phyloP scores from a whole-genome alignment of 1,140 invertebrate genomes.

The Leptoteleia sp. region DNA sequence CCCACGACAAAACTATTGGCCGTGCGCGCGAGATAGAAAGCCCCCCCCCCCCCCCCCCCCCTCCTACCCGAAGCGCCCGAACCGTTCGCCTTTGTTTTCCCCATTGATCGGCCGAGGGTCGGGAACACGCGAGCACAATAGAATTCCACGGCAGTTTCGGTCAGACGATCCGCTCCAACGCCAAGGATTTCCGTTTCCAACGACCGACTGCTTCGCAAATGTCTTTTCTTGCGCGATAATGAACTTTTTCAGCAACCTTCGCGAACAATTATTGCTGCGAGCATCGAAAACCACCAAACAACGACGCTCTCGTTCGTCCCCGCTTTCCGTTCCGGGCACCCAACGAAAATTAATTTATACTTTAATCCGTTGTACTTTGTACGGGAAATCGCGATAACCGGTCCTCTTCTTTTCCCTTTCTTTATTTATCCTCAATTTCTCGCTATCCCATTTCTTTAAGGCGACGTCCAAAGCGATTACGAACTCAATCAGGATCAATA shows the following conservation, averaged over 20 bases:
- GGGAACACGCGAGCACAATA: conserved; percentile 45
- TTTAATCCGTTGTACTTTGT: conserved; percentile 2
- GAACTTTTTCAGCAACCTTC: conserved; percentile 31
- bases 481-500: no score
- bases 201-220: conserved; percentile 24
- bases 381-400: conserved; percentile 16
- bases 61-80: conserved; percentile 23
- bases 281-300: conserved; percentile 4
- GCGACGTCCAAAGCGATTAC: no score
- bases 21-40: conserved; percentile 15
- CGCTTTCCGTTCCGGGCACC: no score
- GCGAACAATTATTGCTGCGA: conserved; percentile 32
- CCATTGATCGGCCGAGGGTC: conserved; percentile 49
- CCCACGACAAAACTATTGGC: conserved; percentile 57
- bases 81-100: conserved; percentile 58
- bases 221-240: conserved; percentile 51
- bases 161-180: conserved; percentile 37
- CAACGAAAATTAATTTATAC: conserved; percentile 19
- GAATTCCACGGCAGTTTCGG: conserved; percentile 57
- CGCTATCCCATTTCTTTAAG: no score
- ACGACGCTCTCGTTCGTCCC: no score
- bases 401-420: conserved; percentile 8
- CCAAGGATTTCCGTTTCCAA: conserved; percentile 4
- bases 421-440: no score
- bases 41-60: no score